These are phyloP conservation scores for Lasioglossum leucozonium DNA, from an alignment of 2,888 invertebrate species.

Conservation along the genomic window DNA sequence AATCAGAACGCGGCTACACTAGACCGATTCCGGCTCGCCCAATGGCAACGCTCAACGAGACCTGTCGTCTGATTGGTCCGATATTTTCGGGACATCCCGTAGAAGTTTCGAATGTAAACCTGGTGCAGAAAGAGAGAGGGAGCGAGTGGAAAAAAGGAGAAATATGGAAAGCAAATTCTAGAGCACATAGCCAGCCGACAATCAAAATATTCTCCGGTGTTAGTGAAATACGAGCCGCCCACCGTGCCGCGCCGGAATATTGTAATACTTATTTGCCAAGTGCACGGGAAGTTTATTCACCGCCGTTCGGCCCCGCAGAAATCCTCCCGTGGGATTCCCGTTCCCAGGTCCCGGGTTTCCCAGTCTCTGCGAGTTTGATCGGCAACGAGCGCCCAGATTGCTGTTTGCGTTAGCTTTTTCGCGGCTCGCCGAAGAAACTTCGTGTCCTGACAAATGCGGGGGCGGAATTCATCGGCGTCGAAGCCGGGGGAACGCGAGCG, in stretches of 20 bases:
- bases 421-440: background rate
- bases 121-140: background rate
- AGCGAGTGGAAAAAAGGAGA: background rate
- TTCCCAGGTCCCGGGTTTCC: background rate
- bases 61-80: too few species aligned
- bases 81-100: too few species aligned
- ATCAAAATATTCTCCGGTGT: background rate
- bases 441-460: background rate
- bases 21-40: too few species aligned
- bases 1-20: too few species aligned
- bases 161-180: background rate
- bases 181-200: background rate
- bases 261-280: conserved; percentile 6
- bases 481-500: background rate
- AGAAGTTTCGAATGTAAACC: too few species aligned
- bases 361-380: background rate
- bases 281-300: background rate
- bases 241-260: background rate
- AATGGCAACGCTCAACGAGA: too few species aligned
- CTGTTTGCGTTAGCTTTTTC: conserved; percentile 9
- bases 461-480: background rate
- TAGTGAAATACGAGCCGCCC: background rate
- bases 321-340: background rate
- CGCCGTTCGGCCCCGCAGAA: background rate
- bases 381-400: background rate